These are phyloP conservation scores for Ramazzottius varieornatus DNA, from an alignment of 2,888 invertebrate species.

Conservation along the genomic window DNA sequence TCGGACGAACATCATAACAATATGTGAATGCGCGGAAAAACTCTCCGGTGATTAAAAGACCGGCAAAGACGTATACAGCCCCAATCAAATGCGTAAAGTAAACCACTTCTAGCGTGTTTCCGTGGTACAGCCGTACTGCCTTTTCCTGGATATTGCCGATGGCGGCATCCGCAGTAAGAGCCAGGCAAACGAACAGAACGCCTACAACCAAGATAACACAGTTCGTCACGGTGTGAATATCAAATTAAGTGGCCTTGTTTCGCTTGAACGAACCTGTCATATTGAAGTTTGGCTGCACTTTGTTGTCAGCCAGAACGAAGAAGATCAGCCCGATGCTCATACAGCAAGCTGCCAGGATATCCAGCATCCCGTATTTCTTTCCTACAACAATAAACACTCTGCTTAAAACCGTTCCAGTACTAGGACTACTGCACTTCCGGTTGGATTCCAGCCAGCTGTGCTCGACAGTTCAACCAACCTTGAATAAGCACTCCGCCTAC, in stretches of 20 bases:
- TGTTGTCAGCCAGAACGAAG: slow-evolving; percentile 54
- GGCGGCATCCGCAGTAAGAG: slow-evolving; percentile 68
- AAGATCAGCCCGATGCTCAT: slow-evolving; percentile 71
- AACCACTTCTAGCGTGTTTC: slow-evolving; percentile 62
- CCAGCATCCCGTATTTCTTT: slow-evolving; percentile 53
- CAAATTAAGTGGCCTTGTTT: no score
- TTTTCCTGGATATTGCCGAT: slow-evolving; percentile 94
- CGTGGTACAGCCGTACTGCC: slow-evolving; percentile 54
- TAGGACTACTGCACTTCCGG: no score
- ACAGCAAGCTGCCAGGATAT: slow-evolving; percentile 50
- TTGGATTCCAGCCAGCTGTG: no score
- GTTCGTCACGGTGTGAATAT: no score
- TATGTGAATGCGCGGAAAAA: slow-evolving; percentile 44
- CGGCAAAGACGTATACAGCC: slow-evolving; percentile 24
- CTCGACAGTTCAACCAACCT: slow-evolving; percentile 17
- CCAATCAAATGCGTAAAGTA: slow-evolving; percentile 10
- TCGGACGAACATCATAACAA: slow-evolving; percentile 39
- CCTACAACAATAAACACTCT: slow-evolving; percentile 25
- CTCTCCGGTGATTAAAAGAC: slow-evolving; percentile 44
- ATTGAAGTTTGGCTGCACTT: slow-evolving; percentile 34
- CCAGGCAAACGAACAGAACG: slow-evolving; percentile 35
- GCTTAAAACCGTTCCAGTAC: slow-evolving; percentile 5
- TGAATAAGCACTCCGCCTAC: slow-evolving; percentile 75
- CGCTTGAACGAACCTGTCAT: slow-evolving; percentile 25
- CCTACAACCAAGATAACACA: slow-evolving; percentile 21